Evolutionary conservation across 2,797 vertebrate genomes (phyloP).

Genomic region (Gambelia wislizenii): DNA sequence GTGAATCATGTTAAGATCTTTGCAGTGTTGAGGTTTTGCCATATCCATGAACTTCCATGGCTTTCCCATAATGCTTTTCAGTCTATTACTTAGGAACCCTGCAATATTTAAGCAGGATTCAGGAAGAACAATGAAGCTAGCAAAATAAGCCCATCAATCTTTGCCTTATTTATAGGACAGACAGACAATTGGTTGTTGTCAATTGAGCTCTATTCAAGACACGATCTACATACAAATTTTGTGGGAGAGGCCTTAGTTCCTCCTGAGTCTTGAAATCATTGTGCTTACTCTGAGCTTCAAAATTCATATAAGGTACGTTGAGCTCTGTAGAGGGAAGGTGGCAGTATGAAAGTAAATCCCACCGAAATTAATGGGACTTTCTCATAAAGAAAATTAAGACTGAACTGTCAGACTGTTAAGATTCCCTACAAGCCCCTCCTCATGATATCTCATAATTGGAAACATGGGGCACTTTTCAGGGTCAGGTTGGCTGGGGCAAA

Average conservation of each 20-base stretch:
- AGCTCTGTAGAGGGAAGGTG: not conserved
- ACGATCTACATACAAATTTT: not conserved
- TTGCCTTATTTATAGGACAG: not conserved
- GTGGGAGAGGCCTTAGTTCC: not conserved
- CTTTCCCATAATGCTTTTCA: not conserved
- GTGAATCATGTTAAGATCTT: not conserved
- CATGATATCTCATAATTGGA: too few species aligned
- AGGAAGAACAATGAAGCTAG: not conserved
- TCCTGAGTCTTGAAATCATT: not conserved
- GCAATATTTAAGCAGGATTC: not conserved
- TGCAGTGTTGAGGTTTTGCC: conserved; percentile 11
- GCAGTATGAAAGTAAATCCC: not conserved
- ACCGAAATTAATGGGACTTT: too few species aligned
- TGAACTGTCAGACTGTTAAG: not conserved
- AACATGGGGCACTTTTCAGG: too few species aligned
- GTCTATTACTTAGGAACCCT: not conserved
- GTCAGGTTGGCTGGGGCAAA: too few species aligned
- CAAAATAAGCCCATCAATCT: not conserved
- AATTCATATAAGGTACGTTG: not conserved
- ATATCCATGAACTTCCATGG: not conserved
- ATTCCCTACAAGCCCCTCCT: too few species aligned
- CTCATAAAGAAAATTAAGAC: not conserved
- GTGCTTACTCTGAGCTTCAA: not conserved
- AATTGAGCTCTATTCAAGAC: too few species aligned
- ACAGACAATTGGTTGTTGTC: too few species aligned